Evolutionary conservation across 2,888 invertebrate genomes (phyloP).

Genomic region (Bruchidius siliquastri): DNA sequence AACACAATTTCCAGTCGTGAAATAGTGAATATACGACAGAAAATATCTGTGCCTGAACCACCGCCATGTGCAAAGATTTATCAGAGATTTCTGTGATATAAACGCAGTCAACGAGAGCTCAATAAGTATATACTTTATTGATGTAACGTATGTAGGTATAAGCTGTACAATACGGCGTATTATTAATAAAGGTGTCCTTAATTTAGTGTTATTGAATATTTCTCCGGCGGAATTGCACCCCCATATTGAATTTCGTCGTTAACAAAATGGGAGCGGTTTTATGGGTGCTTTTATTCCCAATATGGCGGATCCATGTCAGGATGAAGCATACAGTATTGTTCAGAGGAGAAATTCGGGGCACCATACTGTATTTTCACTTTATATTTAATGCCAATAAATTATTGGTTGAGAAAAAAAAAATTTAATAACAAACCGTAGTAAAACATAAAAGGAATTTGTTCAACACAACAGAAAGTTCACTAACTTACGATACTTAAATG

Average conservation of each 20-base stretch:
- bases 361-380: neutral
- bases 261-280: neutral
- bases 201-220: neutral
- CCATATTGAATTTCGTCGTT: neutral
- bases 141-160: neutral
- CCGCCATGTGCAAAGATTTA: too few relatives aligned
- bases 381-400: neutral
- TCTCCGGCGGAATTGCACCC: neutral
- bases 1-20: too few relatives aligned
- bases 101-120: neutral
- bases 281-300: neutral
- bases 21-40: too few relatives aligned
- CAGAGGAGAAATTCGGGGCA: neutral
- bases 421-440: too few relatives aligned
- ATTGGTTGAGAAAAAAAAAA: too few relatives aligned
- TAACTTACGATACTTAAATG: too few relatives aligned
- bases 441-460: too few relatives aligned
- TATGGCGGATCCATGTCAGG: neutral
- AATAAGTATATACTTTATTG: neutral
- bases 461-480: too few relatives aligned
- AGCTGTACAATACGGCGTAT: neutral
- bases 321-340: neutral
- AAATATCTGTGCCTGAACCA: too few relatives aligned
- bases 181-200: neutral
- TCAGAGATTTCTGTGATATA: neutral